Base-by-base conservation (phyloP, 2,888 invertebrate species). In the Eustalomyia histrio region DNA sequence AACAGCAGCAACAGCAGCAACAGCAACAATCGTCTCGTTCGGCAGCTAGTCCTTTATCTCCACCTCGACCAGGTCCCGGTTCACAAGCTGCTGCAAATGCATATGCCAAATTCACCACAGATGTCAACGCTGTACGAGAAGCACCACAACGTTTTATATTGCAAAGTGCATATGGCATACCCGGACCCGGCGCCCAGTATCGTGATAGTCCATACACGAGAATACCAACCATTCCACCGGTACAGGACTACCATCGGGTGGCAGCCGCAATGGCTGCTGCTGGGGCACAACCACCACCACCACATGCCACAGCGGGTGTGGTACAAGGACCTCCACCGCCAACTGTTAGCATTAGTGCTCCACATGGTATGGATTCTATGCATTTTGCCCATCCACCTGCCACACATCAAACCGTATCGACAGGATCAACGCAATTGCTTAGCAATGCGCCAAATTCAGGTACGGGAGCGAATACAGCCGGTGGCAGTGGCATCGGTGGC, bases 331-430 rank as follows among this genome's bases (percentile, higher is more conserved):
- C 83, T 16, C 83, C 84, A 67, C 83, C 85, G 17, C 85, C 87
- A 65, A 83, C 84, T 83, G 84, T 82, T 53, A 83, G 82, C 83
- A 80, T 81, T 67, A 83, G 78, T 64, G 65, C 87, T 83, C 84
- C 82, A 85, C 86, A 88, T 83, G 80, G 80, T 80, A 43, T 84
- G 79, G 84, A 84, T 50, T 83, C 84, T 74, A 64, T 91, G 94
- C 89, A 93, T 95, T 91, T 95, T 95, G 74, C 92, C 95, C 89
- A 92, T 95, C 88, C 83, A 74, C 75, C 83, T 93, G 94, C 84
- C 92, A 92, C 85, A 92, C 83, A 80, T 92, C 85, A 85, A 81
- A 75, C 84, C 71, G 83, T 84, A 76, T 84, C 84, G 24, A 84
- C 83, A 43, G 79, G 83, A 57, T 79, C 85, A 43, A 84, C 85